These are phyloP conservation scores for Temnothorax ravouxi DNA, from an alignment of 2,888 invertebrate genomes.

Conservation along the genomic window DNA sequence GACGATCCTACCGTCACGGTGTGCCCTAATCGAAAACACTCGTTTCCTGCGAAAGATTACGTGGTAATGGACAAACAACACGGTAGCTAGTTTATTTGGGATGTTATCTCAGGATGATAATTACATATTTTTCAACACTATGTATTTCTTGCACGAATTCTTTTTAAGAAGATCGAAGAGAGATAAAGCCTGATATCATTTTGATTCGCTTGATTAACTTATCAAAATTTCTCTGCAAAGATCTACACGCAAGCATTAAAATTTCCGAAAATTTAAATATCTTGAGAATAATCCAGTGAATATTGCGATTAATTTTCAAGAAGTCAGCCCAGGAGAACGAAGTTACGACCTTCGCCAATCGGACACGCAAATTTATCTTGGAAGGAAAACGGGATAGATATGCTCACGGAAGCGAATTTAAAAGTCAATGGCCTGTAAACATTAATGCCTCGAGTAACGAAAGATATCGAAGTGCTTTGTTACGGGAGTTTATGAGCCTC, in stretches of 20 bases:
- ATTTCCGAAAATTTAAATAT: neutral
- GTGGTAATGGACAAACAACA: conserved; percentile 17
- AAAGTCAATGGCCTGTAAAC: conserved; percentile 71
- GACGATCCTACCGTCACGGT: conserved; percentile 61
- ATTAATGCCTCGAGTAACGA: conserved; percentile 65
- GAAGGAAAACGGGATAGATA: conserved; percentile 57
- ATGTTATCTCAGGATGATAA: conserved; percentile 13
- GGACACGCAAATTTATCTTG: conserved; percentile 51
- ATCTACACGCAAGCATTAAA: neutral
- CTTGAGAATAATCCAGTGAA: neutral
- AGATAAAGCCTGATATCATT: neutral
- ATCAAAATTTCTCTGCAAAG: neutral
- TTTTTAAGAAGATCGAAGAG: neutral
- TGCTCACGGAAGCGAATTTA: conserved; percentile 62
- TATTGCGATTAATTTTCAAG: conserved; percentile 12
- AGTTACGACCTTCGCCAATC: conserved; percentile 37
- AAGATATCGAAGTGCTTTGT: conserved; percentile 71
- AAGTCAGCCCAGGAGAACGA: neutral
- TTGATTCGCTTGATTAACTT: neutral
- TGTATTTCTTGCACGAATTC: neutral
- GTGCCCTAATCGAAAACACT: conserved; percentile 70
- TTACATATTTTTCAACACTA: neutral
- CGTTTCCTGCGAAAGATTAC: conserved; percentile 64
- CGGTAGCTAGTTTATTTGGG: conserved; percentile 16
- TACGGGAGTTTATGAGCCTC: conserved; percentile 69